Percentiles rank a stretch among this genome's conserved stretches.
These are phyloP conservation scores for Strigamia transsilvanica DNA, from an alignment of 2,888 invertebrate genomes.

Conservation along the genomic window DNA sequence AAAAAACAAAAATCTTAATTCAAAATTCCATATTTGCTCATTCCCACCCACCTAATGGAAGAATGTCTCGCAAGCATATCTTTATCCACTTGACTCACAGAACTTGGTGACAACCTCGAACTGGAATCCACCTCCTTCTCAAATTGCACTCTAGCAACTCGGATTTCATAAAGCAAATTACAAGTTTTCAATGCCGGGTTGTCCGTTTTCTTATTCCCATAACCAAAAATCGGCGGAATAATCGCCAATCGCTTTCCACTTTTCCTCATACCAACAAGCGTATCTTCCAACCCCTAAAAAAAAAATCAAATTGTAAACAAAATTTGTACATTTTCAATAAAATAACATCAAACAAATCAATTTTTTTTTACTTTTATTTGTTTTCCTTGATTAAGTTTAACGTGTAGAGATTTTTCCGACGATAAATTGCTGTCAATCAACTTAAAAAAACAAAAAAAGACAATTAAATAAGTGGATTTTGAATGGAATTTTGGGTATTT, in stretches of 20 bases:
- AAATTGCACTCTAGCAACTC: not conserved
- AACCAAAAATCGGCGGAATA: constrained; percentile 8
- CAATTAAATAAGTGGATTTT: too few species aligned
- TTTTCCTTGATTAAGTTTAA: constrained; percentile 30
- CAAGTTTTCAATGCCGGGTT: not conserved
- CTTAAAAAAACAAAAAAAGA: not conserved
- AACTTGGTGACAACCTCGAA: not conserved
- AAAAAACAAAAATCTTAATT: too few species aligned
- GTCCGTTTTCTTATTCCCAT: not conserved
- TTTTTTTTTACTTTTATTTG: constrained; percentile 23
- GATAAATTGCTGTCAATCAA: constrained; percentile 7
- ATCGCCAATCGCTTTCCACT: constrained; percentile 3
- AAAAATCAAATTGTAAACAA: not conserved
- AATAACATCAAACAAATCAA: not conserved
- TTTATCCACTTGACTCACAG: not conserved
- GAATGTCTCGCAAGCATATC: not conserved
- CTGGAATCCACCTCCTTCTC: not conserved
- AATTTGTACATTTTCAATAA: too few species aligned
- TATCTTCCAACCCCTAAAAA: constrained; percentile 34
- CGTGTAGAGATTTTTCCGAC: not conserved
- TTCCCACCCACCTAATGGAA: not conserved
- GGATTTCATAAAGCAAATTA: constrained; percentile 6
- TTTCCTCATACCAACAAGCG: constrained; percentile 22
- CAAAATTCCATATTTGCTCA: not conserved
- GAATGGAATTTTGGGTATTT: too few species aligned